Base-by-base conservation (phyloP, 2,113 vertebrate species). In the Trichomycterus rosablanca region DNA sequence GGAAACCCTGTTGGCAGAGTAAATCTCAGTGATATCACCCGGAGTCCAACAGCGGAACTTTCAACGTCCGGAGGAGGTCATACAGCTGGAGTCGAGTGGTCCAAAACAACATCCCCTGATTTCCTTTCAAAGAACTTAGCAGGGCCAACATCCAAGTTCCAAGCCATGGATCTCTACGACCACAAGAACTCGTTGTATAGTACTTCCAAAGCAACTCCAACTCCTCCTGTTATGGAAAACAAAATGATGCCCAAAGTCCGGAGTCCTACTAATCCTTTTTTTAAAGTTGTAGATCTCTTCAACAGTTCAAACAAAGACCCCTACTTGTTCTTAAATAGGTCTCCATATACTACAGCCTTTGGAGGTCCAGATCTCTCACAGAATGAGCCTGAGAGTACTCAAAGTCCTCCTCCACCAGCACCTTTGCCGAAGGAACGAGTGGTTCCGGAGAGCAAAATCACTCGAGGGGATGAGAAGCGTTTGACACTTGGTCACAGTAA, bases 401-500 rank as follows among this genome's bases (percentile, higher is more conserved):
- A 85, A 65, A 71, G 57, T 37, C 82, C 78, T 0, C 84, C 86
- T 3, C 78, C 81, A 0, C 84, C 81, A 0, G 76, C 24, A 0
- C 66, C 80, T 1, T 57, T 82, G 48, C 54, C 67, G 7, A 5
- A 48, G 1, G 72, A 74, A 1, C 28, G 37, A 22, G 2, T 11
- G 7, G 53, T 16, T 2, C 15, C 1, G 0, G 64, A 23, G 0
- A 37, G 14, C 2, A 0, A 61, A 30, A 71, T 85, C 7, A 79
- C 1, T 43, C 74, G 83, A 1, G 70, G 79, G 12, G 87, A 87
- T 49, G 67, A 89, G 72, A 95, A 97, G 22, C 83, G 91, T 26
- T 75, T 95, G 91, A 98, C 95, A 2, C 77, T 97, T 8, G 95
- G 95, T 20, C 95, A 98, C 78, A 98, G 95, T 78, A 97, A 97